Evolutionary conservation across 2,797 vertebrate genomes (phyloP), one percentile per base, ranked within the genome.

Genomic region (Periparus ater): DNA sequence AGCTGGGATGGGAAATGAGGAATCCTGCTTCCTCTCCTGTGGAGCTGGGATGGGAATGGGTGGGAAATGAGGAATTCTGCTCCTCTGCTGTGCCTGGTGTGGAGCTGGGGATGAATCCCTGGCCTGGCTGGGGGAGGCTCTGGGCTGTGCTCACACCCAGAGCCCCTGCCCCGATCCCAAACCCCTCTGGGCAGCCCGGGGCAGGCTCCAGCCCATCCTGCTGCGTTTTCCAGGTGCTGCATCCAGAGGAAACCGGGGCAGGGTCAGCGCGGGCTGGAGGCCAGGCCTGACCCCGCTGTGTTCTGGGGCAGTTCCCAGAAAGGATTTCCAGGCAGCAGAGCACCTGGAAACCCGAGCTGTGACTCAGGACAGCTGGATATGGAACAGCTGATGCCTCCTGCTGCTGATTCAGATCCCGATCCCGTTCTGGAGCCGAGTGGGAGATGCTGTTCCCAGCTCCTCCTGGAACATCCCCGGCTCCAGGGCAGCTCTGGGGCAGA

Each of bases 301-400:
- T 83, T 44, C 89, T 30, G 12, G n/a, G 77, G 85, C n/a, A 47
- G 32, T 91, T 95, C 91, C 75, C 88, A 70, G 91, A 90, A 91
- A 27, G 93, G 94, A 82, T 95, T 95, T 91, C 13, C 78, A 48
- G 67, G 4, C 14, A 27, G 58, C 65, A 27, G 80, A 27, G 42
- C 88, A n/a, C 70, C 92, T 65, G 18, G 88, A 57, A 91, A 88
- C 50, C 74, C 1, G 86, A 96, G 87, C 90, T 6, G 63, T 32
- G 89, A 18, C 85, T 92, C 87, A 26, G 2, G 34, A 29, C 76
- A 29, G 6, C 54, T 89, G 85, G 6, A 1, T 53, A 67, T 79
- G 71, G 8, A 95, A 32, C 74, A 88, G 84, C 5, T 1, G 60
- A 2, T 38, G 55, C 71, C 53, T 36, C 20, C 74, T 18, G 38